Evolutionary conservation across 2,888 invertebrate genomes (phyloP), one percentile per base, ranked within the genome.

Genomic region (Phengaris alcon): DNA sequence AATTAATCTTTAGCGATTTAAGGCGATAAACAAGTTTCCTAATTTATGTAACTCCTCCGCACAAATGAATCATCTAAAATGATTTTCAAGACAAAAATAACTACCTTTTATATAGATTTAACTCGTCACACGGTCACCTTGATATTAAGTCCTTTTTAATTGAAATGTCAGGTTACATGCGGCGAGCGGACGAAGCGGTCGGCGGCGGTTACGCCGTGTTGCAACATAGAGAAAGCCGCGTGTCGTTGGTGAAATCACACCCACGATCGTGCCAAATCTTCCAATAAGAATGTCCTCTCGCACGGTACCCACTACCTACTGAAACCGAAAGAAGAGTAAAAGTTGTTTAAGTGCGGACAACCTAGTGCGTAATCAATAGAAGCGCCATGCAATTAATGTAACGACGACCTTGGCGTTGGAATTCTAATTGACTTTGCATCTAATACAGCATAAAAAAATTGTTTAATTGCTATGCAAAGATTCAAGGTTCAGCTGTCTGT

Each of bases 191-290:
- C 77, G 76, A 76, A 75, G 64, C 35, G 78, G 78, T 75, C 76
- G 78, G 76, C 78, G 78, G 75, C 77, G 78, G 76, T 77, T 77
- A 72, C 77, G 79, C 78, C 75, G 80, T 78, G 81, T 91, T 89
- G 86, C 90, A 87, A 90, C 88, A 89, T 82, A 85, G 92, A 90
- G 93, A 93, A 93, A 93, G 93, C 88, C 82, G 86, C 83, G 83
- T 80, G 78, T 85, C 83, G 87, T 83, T 91, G 91, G 91, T 89
- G 91, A 93, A 93, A 92, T 90, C 90, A 88, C 91, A 86, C 93
- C 91, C 90, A 92, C 93, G 84, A 81, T 85, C 88, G 90, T 88
- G 91, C 90, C 88, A 88, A 92, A 91, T 90, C 84, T 88, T 87
- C 83, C 86, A 82, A 87, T 85, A 84, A 87, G 64, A 82, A 82